These are phyloP conservation scores for Laticauda colubrina DNA, from an alignment of 2,113 vertebrate genomes.

Conservation along the genomic window DNA sequence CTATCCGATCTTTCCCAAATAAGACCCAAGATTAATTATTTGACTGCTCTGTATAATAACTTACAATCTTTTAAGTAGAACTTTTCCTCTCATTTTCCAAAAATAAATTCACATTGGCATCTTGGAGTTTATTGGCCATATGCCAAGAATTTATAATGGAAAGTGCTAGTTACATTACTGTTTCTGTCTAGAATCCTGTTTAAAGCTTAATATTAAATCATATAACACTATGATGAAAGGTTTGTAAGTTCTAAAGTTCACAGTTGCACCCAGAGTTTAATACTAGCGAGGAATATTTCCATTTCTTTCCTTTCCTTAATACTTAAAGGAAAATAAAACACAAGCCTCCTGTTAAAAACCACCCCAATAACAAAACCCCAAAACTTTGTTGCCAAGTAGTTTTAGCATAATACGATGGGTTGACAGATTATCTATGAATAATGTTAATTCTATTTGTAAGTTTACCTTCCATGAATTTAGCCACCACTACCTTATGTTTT, in stretches of 20 bases:
- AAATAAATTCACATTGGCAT: constrained; percentile 12
- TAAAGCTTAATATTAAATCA: constrained; percentile 29
- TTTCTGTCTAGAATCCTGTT: constrained; percentile 16
- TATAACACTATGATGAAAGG: neutral
- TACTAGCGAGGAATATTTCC: neutral
- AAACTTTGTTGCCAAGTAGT: neutral
- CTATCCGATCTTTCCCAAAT: neutral
- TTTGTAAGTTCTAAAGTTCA: constrained; percentile 38
- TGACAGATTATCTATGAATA: neutral
- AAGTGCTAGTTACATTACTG: constrained; percentile 31
- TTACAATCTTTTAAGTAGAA: neutral
- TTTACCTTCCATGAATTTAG: neutral
- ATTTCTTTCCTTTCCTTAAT: constrained; percentile 31
- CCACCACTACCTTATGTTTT: neutral
- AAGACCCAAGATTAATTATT: constrained; percentile 2
- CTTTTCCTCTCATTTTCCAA: constrained; percentile 15
- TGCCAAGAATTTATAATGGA: constrained; percentile 29
- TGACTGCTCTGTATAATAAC: neutral
- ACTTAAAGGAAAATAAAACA: constrained; percentile 1
- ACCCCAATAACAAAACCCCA: constrained; percentile 9
- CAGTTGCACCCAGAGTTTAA: constrained; percentile 35
- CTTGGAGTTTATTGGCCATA: constrained; percentile 5
- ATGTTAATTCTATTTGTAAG: neutral
- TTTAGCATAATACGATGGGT: neutral
- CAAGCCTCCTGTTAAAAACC: neutral